phyloP scores from a whole-genome alignment of 2,797 vertebrate species.

The Naso thynnoides region DNA sequence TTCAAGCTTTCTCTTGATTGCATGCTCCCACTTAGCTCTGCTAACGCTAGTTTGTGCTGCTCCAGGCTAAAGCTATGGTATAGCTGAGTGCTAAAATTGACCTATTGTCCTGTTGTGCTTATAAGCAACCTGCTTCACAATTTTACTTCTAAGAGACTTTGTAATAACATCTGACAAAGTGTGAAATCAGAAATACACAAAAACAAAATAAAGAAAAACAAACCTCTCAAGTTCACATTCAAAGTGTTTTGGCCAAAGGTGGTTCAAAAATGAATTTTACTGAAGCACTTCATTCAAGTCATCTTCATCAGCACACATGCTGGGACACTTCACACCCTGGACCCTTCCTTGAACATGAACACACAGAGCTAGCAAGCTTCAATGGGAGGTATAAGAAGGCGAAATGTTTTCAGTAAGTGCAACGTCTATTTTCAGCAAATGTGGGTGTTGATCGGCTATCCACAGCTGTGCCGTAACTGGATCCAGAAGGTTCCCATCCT shows the following conservation, averaged over 20 bases:
- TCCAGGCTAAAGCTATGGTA: slow-evolving; percentile 18
- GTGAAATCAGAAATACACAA: slow-evolving; percentile 39
- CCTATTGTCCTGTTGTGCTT: slow-evolving; percentile 55
- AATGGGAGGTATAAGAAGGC: slow-evolving; percentile 57
- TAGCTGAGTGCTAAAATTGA: slow-evolving; percentile 26
- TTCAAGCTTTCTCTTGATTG: slow-evolving; percentile 31
- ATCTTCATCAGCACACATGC: slow-evolving; percentile 31
- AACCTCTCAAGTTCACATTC: slow-evolving; percentile 64
- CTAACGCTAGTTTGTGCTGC: slow-evolving; percentile 36
- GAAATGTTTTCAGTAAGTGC: slow-evolving; percentile 65
- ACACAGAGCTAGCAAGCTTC: slow-evolving; percentile 55
- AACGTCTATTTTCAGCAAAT: slow-evolving; percentile 59
- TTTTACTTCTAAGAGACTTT: slow-evolving; percentile 27
- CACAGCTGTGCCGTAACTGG: slow-evolving; percentile 50
- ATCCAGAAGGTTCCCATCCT: slow-evolving; percentile 39
- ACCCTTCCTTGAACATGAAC: slow-evolving; percentile 34
- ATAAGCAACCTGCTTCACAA: slow-evolving; percentile 52
- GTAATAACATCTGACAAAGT: slow-evolving; percentile 45
- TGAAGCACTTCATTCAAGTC: slow-evolving; percentile 60
- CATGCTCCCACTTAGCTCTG: neutral
- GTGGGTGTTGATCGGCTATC: slow-evolving; percentile 41
- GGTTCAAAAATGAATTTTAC: slow-evolving; percentile 42
- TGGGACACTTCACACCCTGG: slow-evolving; percentile 13
- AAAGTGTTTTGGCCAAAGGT: slow-evolving; percentile 44
- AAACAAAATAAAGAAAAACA: neutral